These are phyloP conservation scores for Adelognathus sp. DNA, from an alignment of 2,888 invertebrate genomes.

Conservation along the genomic window DNA sequence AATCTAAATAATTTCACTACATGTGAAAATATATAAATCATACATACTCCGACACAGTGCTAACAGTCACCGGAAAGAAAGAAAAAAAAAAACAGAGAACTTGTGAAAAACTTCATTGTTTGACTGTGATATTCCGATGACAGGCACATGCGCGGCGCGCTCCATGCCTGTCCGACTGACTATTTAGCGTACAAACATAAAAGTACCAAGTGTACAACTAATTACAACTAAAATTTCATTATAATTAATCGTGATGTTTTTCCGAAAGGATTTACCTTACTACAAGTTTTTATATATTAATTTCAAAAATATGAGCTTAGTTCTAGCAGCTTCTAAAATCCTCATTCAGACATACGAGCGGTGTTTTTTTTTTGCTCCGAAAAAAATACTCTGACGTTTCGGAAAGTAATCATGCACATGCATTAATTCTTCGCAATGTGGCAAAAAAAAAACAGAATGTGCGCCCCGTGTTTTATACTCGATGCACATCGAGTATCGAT, in stretches of 20 bases:
- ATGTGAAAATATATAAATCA: not conserved
- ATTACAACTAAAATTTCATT: not conserved
- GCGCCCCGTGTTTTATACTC: slow-evolving; percentile 1
- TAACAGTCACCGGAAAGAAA: too few species aligned
- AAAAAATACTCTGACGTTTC: not conserved
- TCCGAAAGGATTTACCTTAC: slow-evolving; percentile 8
- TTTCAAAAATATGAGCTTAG: slow-evolving; percentile 27
- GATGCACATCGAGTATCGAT: not conserved
- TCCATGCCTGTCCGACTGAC: not conserved
- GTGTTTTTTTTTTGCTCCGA: not conserved
- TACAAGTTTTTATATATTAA: not conserved
- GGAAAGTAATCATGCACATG: not conserved
- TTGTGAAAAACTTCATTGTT: not conserved
- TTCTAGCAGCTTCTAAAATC: not conserved
- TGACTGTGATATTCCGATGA: not conserved
- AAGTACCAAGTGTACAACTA: not conserved
- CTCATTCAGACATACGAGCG: not conserved
- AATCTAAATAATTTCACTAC: not conserved
- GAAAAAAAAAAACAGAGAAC: not conserved
- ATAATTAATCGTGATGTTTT: not conserved
- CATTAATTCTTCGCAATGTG: not conserved
- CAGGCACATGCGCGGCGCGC: not conserved
- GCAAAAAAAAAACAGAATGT: not conserved
- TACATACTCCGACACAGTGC: not conserved
- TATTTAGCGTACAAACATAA: not conserved